These are phyloP conservation scores for Pocota personata DNA, from an alignment of 2,888 invertebrate genomes.

Conservation along the genomic window DNA sequence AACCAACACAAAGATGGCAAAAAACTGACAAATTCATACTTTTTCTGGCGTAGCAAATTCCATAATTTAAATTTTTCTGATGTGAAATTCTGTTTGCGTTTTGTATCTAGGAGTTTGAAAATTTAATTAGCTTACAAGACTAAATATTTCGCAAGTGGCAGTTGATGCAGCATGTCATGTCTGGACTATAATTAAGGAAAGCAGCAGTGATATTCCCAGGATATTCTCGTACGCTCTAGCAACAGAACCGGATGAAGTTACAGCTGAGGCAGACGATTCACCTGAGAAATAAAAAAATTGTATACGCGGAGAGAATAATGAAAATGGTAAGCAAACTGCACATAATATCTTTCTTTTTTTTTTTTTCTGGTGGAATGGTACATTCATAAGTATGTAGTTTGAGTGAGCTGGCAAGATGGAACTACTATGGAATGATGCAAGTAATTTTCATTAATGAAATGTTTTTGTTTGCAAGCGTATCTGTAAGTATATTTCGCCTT, in stretches of 20 bases:
- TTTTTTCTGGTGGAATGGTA: neutral
- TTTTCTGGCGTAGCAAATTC: neutral
- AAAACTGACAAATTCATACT: neutral
- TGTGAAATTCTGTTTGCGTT: neutral
- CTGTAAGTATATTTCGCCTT: neutral
- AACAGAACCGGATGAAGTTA: conserved; percentile 80
- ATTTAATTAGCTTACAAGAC: conserved; percentile 20
- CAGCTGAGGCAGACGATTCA: conserved; percentile 82
- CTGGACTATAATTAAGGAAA: conserved; percentile 77
- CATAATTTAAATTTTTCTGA: neutral
- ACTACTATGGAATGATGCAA: neutral
- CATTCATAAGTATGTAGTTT: neutral
- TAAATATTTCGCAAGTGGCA: neutral
- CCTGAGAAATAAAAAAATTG: conserved; percentile 75
- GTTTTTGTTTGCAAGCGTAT: neutral
- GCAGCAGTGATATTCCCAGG: conserved; percentile 78
- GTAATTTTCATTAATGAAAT: neutral
- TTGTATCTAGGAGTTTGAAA: neutral
- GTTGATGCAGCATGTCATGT: conserved; percentile 79
- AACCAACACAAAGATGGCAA: neutral
- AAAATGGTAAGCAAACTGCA: neutral
- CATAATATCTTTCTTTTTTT: neutral
- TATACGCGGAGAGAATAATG: neutral
- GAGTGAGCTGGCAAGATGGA: neutral
- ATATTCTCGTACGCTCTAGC: conserved; percentile 79